Conservation (phyloP, 2,797 vertebrate species). For the Anguilla pacifica region DNA sequence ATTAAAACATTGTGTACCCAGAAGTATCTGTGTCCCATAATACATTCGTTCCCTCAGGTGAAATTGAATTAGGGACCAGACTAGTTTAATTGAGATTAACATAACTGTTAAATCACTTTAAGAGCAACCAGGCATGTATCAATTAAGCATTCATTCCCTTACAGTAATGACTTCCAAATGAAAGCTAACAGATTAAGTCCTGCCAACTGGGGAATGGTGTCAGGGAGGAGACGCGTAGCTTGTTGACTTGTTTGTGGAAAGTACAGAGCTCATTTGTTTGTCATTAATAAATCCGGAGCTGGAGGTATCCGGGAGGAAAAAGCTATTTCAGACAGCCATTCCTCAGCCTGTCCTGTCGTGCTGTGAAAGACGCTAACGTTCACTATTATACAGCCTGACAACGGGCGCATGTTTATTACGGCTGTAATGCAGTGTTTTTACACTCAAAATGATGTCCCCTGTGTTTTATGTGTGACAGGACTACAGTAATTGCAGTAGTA, state of each 20-base stretch:
- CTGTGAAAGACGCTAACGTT: not conserved
- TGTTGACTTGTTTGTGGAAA: not conserved
- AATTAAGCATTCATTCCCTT: not conserved
- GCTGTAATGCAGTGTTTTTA: not conserved
- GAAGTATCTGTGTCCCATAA: not conserved
- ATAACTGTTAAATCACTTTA: constrained; percentile 4
- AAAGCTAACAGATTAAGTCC: not conserved
- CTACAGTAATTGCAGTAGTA: not conserved
- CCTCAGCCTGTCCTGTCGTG: not conserved
- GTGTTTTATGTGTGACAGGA: not conserved
- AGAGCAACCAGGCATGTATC: not conserved
- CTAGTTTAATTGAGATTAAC: not conserved
- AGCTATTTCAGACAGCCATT: no score
- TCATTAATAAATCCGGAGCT: not conserved
- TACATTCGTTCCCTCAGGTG: not conserved
- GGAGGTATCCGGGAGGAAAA: not conserved
- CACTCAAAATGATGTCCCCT: not conserved
- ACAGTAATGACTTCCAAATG: not conserved
- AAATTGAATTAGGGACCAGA: not conserved
- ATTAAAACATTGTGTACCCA: not conserved
- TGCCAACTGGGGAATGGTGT: not conserved
- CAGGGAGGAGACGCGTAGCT: not conserved
- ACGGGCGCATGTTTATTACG: not conserved
- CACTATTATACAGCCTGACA: not conserved
- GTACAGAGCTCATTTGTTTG: not conserved